These are phyloP conservation scores for Girardinus metallicus DNA, from an alignment of 2,797 vertebrate species.

Conservation along the genomic window DNA sequence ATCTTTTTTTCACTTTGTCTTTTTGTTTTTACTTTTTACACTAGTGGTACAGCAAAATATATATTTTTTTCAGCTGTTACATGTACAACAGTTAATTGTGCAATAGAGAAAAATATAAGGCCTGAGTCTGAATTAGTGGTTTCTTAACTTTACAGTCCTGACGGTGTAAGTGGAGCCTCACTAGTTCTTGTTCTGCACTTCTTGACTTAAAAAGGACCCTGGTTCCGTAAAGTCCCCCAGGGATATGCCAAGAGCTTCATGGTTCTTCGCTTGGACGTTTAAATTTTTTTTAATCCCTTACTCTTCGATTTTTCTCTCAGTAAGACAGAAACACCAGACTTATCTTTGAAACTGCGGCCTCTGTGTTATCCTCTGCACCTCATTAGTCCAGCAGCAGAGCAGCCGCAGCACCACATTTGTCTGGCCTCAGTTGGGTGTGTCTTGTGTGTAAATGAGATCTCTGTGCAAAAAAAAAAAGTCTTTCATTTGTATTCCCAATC, in stretches of 20 bases:
- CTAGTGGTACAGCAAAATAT: conserved; percentile 99
- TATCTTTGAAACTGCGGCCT: conserved; percentile 49
- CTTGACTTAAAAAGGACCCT: conserved; percentile 69
- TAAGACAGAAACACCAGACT: conserved; percentile 70
- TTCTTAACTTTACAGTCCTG: conserved; percentile 78
- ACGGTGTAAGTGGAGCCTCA: conserved; percentile 67
- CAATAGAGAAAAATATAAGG: conserved; percentile 99
- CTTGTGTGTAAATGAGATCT: conserved; percentile 71
- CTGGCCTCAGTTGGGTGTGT: conserved; percentile 64
- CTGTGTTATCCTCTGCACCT: conserved; percentile 69
- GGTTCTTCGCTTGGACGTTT: conserved; percentile 67
- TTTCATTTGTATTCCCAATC: conserved; percentile 61
- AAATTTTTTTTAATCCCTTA: conserved; percentile 45
- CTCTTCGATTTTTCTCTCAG: conserved; percentile 55
- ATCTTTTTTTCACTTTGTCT: conserved; percentile 68
- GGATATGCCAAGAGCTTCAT: conserved; percentile 65
- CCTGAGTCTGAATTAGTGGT: conserved; percentile 99
- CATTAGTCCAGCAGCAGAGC: conserved; percentile 68
- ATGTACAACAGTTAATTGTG: conserved; percentile 98
- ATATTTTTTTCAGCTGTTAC: conserved; percentile 95
- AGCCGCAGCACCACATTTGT: conserved; percentile 71
- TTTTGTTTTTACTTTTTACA: conserved; percentile 85
- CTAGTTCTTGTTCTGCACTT: conserved; percentile 70
- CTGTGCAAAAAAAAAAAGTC: conserved; percentile 76
- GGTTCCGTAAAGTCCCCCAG: conserved; percentile 63